phyloP scores from a whole-genome alignment of 2,797 vertebrate species.

The Todus mexicanus region DNA sequence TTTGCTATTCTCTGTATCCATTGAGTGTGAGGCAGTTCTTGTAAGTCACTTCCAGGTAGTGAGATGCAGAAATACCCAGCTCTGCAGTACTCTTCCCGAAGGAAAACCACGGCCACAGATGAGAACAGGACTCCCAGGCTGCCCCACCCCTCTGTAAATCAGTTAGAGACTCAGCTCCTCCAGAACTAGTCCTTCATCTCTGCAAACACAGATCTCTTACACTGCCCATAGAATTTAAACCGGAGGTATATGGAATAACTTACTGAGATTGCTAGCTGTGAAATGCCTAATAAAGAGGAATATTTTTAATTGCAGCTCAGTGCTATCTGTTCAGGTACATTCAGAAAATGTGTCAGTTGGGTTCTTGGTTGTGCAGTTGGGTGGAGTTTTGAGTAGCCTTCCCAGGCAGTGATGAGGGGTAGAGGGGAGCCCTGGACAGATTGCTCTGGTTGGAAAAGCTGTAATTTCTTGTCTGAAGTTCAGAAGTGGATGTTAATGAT shows the following conservation, averaged over 20 bases:
- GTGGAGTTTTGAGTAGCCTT: background rate
- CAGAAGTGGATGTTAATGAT: background rate
- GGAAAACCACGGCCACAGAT: background rate
- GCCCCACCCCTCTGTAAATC: background rate
- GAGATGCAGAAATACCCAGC: background rate
- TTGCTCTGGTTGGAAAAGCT: rapidly evolving
- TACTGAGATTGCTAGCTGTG: rapidly evolving
- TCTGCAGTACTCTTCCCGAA: background rate
- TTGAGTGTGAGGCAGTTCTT: rapidly evolving
- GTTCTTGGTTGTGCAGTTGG: background rate
- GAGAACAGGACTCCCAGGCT: rapidly evolving
- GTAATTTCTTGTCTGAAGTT: background rate
- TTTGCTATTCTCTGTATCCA: background rate
- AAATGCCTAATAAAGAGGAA: background rate
- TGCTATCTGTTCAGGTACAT: background rate
- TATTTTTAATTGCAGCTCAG: background rate
- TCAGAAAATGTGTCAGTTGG: background rate
- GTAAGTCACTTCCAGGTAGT: background rate
- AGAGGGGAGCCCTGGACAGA: background rate
- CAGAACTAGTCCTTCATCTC: background rate
- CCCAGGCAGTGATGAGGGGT: too few species aligned
- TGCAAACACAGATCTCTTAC: background rate
- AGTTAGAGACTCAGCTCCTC: background rate
- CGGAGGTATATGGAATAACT: background rate
- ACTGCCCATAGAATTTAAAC: background rate